phyloP scores from a whole-genome alignment of 2,888 invertebrate species.

The Dorcus parallelipipedus region DNA sequence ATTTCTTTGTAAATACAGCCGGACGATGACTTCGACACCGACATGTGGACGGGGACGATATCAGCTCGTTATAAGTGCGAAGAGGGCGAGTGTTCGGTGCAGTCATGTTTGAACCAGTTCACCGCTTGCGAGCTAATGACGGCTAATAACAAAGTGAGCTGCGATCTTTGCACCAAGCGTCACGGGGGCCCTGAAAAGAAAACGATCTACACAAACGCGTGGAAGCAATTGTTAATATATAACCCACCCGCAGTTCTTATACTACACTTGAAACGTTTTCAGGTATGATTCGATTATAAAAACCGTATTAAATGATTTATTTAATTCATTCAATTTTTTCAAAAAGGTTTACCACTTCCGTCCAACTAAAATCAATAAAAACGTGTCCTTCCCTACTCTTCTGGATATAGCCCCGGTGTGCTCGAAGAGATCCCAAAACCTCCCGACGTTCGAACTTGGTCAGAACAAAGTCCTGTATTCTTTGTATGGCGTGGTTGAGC shows the following conservation, averaged over 20 bases:
- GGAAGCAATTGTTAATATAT: constrained; percentile 82
- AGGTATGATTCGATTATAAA: constrained; percentile 53
- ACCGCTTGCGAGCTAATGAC: constrained; percentile 87
- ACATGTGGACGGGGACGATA: constrained; percentile 40
- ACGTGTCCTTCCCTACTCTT: constrained; percentile 81
- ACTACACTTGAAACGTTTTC: constrained; percentile 93
- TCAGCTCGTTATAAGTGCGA: constrained; percentile 68
- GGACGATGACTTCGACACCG: constrained; percentile 39
- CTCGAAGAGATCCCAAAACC: constrained; percentile 59
- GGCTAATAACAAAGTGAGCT: constrained; percentile 90
- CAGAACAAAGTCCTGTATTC: constrained; percentile 67
- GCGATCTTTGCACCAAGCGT: constrained; percentile 83
- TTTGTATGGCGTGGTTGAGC: constrained; percentile 93
- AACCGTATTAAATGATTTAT: not conserved
- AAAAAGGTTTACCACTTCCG: constrained; percentile 39
- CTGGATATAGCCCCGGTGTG: constrained; percentile 91
- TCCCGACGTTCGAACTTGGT: constrained; percentile 50
- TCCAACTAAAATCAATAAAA: constrained; percentile 77
- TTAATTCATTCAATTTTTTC: not conserved
- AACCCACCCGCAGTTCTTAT: constrained; percentile 92
- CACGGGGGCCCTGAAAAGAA: constrained; percentile 66
- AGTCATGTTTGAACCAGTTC: constrained; percentile 89
- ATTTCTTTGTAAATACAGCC: constrained; percentile 33
- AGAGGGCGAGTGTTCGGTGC: constrained; percentile 78
- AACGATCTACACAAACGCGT: constrained; percentile 76